Percentiles rank a stretch among this genome's conserved stretches.
These are phyloP conservation scores for Diplazon laetatorius DNA, from an alignment of 2,888 invertebrate species.

Conservation along the genomic window DNA sequence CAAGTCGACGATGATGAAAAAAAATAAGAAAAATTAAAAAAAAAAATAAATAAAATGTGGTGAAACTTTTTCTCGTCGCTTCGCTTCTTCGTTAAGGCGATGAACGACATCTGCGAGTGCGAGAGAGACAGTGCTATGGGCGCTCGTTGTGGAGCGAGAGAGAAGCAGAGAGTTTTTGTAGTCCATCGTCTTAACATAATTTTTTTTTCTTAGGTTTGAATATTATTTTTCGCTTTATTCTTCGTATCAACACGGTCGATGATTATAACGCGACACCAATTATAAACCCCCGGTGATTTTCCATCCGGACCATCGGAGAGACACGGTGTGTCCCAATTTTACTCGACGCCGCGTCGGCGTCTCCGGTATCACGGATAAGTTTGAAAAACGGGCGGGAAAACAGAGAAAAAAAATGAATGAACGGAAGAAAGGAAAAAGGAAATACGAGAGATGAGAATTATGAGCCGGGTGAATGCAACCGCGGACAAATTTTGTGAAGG, in stretches of 20 bases:
- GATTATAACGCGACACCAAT: slow-evolving; percentile 60
- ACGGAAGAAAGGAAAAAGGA: no score
- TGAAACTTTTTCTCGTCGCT: no score
- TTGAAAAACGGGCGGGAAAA: background rate
- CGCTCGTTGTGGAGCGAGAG: no score
- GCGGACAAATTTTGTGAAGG: no score
- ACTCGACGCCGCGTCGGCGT: slow-evolving; percentile 5
- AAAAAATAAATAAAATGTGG: background rate
- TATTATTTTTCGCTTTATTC: slow-evolving; percentile 11
- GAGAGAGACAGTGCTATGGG: no score
- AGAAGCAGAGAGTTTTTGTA: no score
- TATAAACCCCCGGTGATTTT: slow-evolving; percentile 44
- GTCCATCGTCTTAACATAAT: no score
- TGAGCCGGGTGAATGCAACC: no score
- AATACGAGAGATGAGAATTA: no score
- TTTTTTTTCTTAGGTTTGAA: no score
- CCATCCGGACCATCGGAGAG: background rate
- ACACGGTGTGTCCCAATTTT: slow-evolving; percentile 47
- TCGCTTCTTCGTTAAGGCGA: no score
- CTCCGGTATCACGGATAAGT: slow-evolving; percentile 29
- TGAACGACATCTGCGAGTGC: no score
- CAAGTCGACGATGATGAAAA: slow-evolving; percentile 30
- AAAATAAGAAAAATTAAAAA: slow-evolving; percentile 19
- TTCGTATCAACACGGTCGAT: slow-evolving; percentile 38
- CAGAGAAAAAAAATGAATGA: slow-evolving; percentile 1